Conservation (phyloP, 1,140 invertebrate species). For the Tachypleus tridentatus region DNA sequence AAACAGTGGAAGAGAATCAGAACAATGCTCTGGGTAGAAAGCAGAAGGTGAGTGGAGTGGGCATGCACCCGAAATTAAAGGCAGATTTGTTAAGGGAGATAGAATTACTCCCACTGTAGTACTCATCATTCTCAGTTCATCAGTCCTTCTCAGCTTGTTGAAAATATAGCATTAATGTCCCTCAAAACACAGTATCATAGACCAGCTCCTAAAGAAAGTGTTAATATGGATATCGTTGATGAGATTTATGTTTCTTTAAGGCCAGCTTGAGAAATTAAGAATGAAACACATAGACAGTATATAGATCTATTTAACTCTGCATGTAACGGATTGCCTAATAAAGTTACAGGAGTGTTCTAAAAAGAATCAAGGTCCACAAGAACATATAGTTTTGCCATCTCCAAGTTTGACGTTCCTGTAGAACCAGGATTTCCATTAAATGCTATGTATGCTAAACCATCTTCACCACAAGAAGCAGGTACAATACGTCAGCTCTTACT, state of each 20-base stretch:
- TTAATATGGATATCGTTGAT: conserved; percentile 80
- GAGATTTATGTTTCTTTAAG: conserved; percentile 96
- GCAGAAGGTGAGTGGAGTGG: too few species aligned
- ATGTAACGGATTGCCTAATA: conserved; percentile 96
- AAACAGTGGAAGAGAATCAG: too few species aligned
- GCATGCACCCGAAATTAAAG: too few species aligned
- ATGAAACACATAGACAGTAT: conserved; percentile 88
- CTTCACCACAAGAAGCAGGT: conserved; percentile 56
- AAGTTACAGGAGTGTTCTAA: conserved; percentile 74
- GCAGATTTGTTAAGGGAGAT: too few species aligned
- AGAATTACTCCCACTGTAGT: too few species aligned
- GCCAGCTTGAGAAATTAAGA: conserved; percentile 99
- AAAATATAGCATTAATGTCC: conserved; percentile 85
- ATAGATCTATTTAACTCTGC: conserved; percentile 96
- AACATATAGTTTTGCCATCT: conserved; percentile 89
- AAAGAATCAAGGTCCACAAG: conserved; percentile 79
- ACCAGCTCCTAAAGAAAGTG: conserved; percentile 52
- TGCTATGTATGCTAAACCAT: conserved; percentile 86
- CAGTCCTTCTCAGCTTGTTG: conserved; percentile 56
- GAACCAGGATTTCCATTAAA: conserved; percentile 94
- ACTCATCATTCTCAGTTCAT: conserved; percentile 85
- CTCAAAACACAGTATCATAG: conserved; percentile 74
- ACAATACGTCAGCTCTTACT: conserved; percentile 83
- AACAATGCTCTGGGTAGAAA: too few species aligned
- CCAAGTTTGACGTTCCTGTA: conserved; percentile 93